Evolutionary conservation across 2,113 vertebrate species (phyloP).

Genomic region (Syngnathus floridae): DNA sequence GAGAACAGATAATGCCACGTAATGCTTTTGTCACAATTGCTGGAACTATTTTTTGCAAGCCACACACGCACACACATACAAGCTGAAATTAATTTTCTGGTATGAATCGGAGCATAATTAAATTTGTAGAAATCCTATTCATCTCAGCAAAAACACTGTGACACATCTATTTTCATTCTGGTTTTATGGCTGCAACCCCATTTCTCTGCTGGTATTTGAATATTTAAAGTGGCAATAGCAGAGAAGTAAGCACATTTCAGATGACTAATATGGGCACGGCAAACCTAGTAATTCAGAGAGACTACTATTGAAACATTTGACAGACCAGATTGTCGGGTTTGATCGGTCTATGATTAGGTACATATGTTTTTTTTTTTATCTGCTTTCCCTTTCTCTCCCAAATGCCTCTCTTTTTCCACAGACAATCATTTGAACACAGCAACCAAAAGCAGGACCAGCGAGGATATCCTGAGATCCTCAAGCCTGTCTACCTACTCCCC

Average conservation of each 20-base stretch:
- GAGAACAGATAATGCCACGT: neutral
- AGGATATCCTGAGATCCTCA: slow-evolving; percentile 88
- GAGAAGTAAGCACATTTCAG: neutral
- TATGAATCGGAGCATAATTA: neutral
- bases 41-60: neutral
- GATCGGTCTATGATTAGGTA: neutral
- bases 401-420: slow-evolving; percentile 51
- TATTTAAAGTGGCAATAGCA: slow-evolving; percentile 1
- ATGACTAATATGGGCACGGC: neutral
- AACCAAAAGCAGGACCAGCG: slow-evolving; percentile 94
- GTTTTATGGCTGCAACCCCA: neutral
- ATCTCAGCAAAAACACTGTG: neutral
- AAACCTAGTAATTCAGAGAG: neutral
- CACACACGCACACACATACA: neutral
- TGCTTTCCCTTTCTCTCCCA: neutral
- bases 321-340: neutral
- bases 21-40: neutral
- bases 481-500: slow-evolving; percentile 87
- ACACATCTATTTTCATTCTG: neutral
- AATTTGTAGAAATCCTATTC: neutral
- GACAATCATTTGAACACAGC: slow-evolving; percentile 75
- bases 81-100: neutral
- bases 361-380: neutral
- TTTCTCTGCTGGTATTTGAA: slow-evolving; percentile 2
- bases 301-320: neutral